These are phyloP conservation scores for Seriola rivoliana DNA, from an alignment of 2,113 vertebrate genomes.

Conservation along the genomic window DNA sequence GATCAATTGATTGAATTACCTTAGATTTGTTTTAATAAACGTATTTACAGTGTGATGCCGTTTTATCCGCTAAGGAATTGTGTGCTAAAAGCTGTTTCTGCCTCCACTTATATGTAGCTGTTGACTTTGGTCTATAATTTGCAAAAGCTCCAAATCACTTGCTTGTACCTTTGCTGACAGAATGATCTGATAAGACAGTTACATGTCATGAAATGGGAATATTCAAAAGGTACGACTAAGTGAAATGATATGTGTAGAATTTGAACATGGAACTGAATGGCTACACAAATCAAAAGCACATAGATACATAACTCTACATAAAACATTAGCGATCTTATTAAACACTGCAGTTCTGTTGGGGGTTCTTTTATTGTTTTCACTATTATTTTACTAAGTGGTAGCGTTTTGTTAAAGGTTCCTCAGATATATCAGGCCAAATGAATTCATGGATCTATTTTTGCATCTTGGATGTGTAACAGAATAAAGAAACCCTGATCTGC, in stretches of 20 bases:
- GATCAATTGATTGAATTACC: not conserved
- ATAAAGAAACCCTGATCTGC: conserved; percentile 5
- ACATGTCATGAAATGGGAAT: conserved; percentile 66
- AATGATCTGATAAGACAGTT: conserved; percentile 61
- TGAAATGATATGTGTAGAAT: conserved; percentile 43
- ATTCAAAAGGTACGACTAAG: conserved; percentile 49
- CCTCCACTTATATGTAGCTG: not conserved
- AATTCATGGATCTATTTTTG: conserved; percentile 10
- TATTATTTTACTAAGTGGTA: not conserved
- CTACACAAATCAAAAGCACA: conserved; percentile 77
- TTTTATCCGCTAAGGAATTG: conserved; percentile 85
- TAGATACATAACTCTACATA: conserved; percentile 70
- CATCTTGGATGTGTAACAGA: not conserved
- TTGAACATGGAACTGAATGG: conserved; percentile 66
- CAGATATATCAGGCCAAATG: conserved; percentile 12
- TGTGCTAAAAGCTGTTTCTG: conserved; percentile 88
- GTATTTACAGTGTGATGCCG: conserved; percentile 50
- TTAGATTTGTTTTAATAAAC: conserved; percentile 15
- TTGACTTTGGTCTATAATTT: conserved; percentile 13
- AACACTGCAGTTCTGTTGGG: conserved; percentile 15
- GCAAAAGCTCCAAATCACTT: conserved; percentile 53
- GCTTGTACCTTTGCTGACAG: conserved; percentile 51
- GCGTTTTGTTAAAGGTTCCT: not conserved
- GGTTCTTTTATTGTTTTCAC: not conserved
- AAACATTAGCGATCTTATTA: conserved; percentile 46